Evolutionary conservation across 2,888 invertebrate species (phyloP).

Genomic region (Ochropleura plecta): DNA sequence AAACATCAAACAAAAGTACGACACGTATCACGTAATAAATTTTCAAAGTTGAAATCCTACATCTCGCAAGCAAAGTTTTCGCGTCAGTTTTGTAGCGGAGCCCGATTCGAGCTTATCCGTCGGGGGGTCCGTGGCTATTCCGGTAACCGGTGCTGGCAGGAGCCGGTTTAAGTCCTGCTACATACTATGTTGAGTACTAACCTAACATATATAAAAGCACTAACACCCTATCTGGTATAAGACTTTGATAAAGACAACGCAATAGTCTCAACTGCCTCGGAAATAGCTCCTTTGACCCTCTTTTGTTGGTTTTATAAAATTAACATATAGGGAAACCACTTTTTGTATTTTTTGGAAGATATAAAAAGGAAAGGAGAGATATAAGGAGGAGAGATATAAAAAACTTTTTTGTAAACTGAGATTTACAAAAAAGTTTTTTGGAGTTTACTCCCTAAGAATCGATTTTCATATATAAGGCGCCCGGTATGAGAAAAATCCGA

Average conservation of each 20-base stretch:
- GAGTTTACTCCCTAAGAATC: no score
- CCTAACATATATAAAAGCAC: slow-evolving; percentile 20
- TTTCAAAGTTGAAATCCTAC: slow-evolving; percentile 11
- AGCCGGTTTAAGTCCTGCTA: slow-evolving; percentile 42
- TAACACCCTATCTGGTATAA: not conserved
- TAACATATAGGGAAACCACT: not conserved
- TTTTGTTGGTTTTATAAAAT: slow-evolving; percentile 15
- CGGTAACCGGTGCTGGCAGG: slow-evolving; percentile 40
- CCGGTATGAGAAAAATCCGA: no score
- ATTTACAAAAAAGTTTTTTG: no score
- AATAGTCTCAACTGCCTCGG: slow-evolving; percentile 36
- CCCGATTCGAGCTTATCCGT: fast-evolving
- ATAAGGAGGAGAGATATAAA: no score
- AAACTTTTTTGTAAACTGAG: no score
- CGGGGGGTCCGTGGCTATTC: slow-evolving; percentile 54
- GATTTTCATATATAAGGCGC: no score
- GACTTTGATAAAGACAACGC: slow-evolving; percentile 9
- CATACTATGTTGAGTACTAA: slow-evolving; percentile 9
- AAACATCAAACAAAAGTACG: not conserved
- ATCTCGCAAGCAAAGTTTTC: slow-evolving; percentile 35
- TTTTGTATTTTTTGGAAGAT: slow-evolving; percentile 31
- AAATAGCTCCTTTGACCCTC: slow-evolving; percentile 42
- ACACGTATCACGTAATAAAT: not conserved
- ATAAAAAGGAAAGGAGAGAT: no score
- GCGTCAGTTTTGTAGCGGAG: not conserved